Percentiles rank a stretch among this genome's conserved stretches.
Conservation (phyloP, 2,797 vertebrate species). For the Podarcis siculus region DNA sequence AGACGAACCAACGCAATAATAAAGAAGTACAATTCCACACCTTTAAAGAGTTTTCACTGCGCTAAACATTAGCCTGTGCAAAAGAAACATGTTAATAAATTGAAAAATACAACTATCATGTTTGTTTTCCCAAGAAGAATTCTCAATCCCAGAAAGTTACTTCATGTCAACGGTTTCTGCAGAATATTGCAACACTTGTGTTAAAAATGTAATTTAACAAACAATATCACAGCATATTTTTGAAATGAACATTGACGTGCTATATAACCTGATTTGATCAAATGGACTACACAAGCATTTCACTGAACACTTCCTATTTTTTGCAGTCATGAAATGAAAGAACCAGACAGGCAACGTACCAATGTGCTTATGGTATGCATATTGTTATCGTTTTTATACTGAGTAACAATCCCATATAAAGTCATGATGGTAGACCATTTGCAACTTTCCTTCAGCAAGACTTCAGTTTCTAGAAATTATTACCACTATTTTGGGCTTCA, state of each 20-base stretch:
- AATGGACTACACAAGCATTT: not conserved
- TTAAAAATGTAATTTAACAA: not conserved
- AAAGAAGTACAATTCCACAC: not conserved
- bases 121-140: not conserved
- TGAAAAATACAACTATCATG: not conserved
- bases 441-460: not conserved
- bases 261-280: not conserved
- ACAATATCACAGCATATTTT: not conserved
- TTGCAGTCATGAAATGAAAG: not conserved
- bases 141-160: not conserved
- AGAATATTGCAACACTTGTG: not conserved
- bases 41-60: not conserved
- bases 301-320: not conserved
- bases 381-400: not conserved
- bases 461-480: not conserved
- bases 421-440: not conserved
- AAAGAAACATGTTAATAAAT: not conserved
- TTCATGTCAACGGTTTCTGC: not conserved
- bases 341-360: fast-evolving
- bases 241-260: not conserved
- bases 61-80: not conserved
- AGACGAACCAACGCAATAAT: not conserved
- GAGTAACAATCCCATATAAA: not conserved
- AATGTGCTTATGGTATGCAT: not conserved
- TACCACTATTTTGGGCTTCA: not conserved